Evolutionary conservation across 2,888 invertebrate species (phyloP), one percentile per base, ranked within the genome.

Genomic region (Brachyopa scutellaris): DNA sequence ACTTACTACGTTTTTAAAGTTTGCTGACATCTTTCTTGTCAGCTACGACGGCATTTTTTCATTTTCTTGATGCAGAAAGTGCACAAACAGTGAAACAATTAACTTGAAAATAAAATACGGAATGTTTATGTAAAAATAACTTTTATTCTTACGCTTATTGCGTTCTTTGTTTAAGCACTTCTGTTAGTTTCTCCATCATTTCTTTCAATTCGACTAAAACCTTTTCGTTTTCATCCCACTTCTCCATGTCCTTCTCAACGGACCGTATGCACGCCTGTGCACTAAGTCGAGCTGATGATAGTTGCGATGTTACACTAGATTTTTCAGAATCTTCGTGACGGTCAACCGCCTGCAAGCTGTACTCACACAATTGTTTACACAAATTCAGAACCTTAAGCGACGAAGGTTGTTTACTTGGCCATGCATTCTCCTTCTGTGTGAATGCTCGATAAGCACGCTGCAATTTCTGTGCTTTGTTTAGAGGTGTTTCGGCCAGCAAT

Each of bases 371-470:
- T 55, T 92, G 91, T 15, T 90, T 88, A 38, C 94, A 93, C 6
- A 95, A 88, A 59, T 92, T 90, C 9, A 95, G 88, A 0, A 95
- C 93, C 87, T 93, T 92, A 73, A 92, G 89, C 85, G 94, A 93
- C 2, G 92, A 91, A 0, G 92, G 91, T 0, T 93, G 91, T 84
- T 92, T 92, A 73, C 92, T 92, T 1, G 92, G 89, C 93, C 94
- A 94, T 78, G 85, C 84, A 6, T 88, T 90, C 15, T 91, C 91
- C 5, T 93, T 92, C 88, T 94, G 93, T n/a, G 94, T 94, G 83
- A 92, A 93, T 0, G 94, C 94, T 61, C 94, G 93, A 87, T 95
- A 95, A 0, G 96, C 95, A 88, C 95, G 94, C 84, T 96, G 94
- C 15, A 97, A 91, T 74, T 95, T 93, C 87, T 96, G 95, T 0